Conservation (phyloP, 1,140 invertebrate species). For the Calliopsis andreniformis region DNA sequence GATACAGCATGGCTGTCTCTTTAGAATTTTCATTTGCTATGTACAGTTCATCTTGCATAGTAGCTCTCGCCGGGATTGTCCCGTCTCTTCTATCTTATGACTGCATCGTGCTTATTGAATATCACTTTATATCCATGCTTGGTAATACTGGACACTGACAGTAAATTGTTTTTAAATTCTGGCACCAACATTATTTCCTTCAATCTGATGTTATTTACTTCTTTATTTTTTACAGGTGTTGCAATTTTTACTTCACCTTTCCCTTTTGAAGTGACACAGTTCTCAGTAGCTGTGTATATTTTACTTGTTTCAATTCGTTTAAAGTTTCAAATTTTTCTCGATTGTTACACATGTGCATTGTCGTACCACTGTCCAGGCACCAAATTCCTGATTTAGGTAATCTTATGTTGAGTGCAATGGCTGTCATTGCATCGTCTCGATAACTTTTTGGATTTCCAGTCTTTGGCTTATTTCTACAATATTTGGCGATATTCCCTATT, state of each 20-base stretch:
- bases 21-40: no score
- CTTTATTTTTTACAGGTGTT: no score
- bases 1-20: no score
- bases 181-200: neutral
- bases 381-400: neutral
- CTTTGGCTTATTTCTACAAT: neutral
- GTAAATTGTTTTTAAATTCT: neutral
- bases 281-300: neutral
- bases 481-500: neutral
- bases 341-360: neutral
- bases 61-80: no score
- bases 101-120: neutral
- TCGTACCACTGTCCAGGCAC: neutral
- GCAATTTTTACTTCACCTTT: neutral
- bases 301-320: neutral
- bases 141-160: neutral
- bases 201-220: neutral
- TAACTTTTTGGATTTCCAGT: neutral
- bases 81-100: neutral
- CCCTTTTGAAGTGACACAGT: neutral
- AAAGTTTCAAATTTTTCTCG: neutral
- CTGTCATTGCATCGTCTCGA: neutral
- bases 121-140: neutral
- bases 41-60: no score
- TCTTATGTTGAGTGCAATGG: neutral